phyloP scores from a whole-genome alignment of 2,113 vertebrate species.

The Sceloporus undulatus region DNA sequence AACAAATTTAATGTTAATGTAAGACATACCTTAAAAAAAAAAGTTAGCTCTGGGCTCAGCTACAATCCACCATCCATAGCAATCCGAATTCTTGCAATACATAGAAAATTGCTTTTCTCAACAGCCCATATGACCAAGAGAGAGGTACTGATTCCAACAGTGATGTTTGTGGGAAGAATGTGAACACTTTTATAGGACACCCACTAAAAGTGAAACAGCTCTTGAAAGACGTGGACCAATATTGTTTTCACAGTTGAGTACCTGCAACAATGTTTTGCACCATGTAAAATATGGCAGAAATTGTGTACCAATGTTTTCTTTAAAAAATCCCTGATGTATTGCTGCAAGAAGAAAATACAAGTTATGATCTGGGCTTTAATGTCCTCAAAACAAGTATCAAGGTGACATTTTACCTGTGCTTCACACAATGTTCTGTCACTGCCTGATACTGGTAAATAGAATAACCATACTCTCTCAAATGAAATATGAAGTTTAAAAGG shows the following conservation, averaged over 20 bases:
- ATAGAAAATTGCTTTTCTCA: constrained; percentile 22
- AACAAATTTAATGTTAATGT: background rate
- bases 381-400: background rate
- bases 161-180: constrained; percentile 12
- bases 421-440: background rate
- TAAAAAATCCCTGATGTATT: constrained; percentile 27
- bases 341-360: constrained; percentile 3
- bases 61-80: background rate
- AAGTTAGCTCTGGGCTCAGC: background rate
- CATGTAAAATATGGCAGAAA: constrained; percentile 28
- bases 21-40: background rate
- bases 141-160: constrained; percentile 47
- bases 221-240: constrained; percentile 11
- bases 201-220: background rate
- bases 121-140: constrained; percentile 49
- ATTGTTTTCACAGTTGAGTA: constrained; percentile 9
- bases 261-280: constrained; percentile 16
- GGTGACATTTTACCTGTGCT: background rate
- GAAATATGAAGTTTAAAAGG: constrained; percentile 47
- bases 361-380: background rate
- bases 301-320: background rate
- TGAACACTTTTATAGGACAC: background rate
- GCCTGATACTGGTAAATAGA: background rate
- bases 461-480: constrained; percentile 51
- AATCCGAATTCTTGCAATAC: background rate